Evolutionary conservation across 2,113 vertebrate species (phyloP).

Genomic region (Formicarius rufipectus): DNA sequence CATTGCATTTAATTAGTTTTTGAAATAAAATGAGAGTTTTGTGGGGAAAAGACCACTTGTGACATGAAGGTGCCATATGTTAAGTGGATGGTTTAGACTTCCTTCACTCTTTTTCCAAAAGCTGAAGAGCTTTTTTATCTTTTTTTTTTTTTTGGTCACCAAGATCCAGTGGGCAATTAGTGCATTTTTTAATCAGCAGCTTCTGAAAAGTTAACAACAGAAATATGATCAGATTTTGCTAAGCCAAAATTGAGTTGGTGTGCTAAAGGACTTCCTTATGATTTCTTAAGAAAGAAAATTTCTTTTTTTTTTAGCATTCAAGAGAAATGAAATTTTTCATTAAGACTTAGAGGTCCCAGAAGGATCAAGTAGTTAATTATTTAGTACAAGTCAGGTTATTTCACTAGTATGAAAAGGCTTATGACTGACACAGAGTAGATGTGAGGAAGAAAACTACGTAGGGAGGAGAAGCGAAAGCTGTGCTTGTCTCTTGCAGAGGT

Average conservation of each 20-base stretch:
- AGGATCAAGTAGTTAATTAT: not conserved
- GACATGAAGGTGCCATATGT: not conserved
- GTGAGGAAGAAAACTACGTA: not conserved
- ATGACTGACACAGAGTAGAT: not conserved
- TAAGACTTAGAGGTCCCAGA: not conserved
- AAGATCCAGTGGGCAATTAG: not conserved
- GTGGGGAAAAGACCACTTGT: not conserved
- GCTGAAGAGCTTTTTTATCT: not conserved
- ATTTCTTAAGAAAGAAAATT: not conserved
- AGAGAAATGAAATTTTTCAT: not conserved
- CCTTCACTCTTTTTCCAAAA: constrained; percentile 21
- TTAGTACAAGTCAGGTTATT: not conserved
- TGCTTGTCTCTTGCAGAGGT: accelerated
- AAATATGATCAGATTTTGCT: not conserved
- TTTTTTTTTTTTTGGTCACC: not conserved
- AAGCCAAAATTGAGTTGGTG: not conserved
- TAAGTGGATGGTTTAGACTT: not conserved
- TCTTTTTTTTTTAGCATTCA: not conserved
- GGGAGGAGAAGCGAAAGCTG: not conserved
- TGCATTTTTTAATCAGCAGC: not conserved
- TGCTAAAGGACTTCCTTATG: not conserved
- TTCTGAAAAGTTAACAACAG: not conserved
- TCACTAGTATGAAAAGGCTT: not conserved
- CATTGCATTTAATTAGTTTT: not conserved
- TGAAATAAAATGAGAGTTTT: not conserved